Conservation (phyloP, 2,113 vertebrate genomes). For the Prionailurus viverrinus region DNA sequence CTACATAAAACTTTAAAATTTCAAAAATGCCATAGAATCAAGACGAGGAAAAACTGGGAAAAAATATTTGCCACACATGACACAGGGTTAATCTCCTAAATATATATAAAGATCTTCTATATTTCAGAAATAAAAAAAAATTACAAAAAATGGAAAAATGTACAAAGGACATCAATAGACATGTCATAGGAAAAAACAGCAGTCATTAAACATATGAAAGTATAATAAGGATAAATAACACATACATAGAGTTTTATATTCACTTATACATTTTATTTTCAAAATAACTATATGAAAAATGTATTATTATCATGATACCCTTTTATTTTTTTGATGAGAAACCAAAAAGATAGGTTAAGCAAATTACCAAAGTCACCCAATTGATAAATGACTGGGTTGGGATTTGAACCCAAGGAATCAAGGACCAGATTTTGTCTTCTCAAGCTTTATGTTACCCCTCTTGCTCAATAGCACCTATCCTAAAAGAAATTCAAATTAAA, state of each 20-base stretch:
- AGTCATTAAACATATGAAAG: constrained; percentile 1
- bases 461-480: not conserved
- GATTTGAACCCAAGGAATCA: not conserved
- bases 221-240: not conserved
- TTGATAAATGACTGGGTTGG: not conserved
- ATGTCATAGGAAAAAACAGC: not conserved
- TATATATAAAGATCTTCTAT: not conserved
- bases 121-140: not conserved
- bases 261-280: constrained; percentile 4
- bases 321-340: not conserved
- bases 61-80: not conserved
- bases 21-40: not conserved
- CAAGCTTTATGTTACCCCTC: not conserved
- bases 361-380: not conserved
- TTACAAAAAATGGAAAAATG: not conserved
- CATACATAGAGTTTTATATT: not conserved
- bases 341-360: not conserved
- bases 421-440: not conserved
- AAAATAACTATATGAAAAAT: not conserved
- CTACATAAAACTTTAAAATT: not conserved
- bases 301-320: not conserved
- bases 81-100: constrained; percentile 14
- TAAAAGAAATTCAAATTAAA: constrained; percentile 19
- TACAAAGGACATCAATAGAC: not conserved
- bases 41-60: not conserved